These are phyloP conservation scores for Synergus gifuensis DNA, from an alignment of 2,888 invertebrate species.

Conservation along the genomic window DNA sequence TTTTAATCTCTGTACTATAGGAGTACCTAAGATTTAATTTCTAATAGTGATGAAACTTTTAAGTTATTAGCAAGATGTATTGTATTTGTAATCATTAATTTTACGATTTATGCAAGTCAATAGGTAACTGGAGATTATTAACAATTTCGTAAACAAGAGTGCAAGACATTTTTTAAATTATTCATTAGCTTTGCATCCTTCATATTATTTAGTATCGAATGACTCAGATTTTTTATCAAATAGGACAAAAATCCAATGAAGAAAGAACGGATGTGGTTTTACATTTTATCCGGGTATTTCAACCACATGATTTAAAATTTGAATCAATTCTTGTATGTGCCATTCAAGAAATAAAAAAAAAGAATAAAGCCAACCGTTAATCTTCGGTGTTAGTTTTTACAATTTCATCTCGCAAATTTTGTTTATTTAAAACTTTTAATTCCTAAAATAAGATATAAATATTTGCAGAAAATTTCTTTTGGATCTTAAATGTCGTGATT, in stretches of 20 bases:
- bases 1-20: constrained; percentile 6
- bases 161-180: not conserved
- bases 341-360: not conserved
- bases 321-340: not conserved
- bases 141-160: not conserved
- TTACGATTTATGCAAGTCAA: not conserved
- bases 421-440: too few relatives aligned
- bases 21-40: constrained; percentile 5
- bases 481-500: not conserved
- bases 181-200: not conserved
- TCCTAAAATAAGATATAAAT: too few relatives aligned
- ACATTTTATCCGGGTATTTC: not conserved
- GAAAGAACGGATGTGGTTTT: constrained; percentile 18
- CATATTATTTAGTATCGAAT: not conserved
- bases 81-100: not conserved
- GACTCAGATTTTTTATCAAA: not conserved
- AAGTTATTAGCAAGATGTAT: not conserved
- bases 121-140: not conserved
- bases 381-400: not conserved
- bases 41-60: constrained; percentile 21
- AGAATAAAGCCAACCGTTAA: not conserved
- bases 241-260: not conserved
- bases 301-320: not conserved
- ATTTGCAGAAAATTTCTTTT: not conserved
- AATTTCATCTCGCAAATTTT: not conserved